Conservation (phyloP, 2,113 vertebrate species). For the Cacatua alba region DNA sequence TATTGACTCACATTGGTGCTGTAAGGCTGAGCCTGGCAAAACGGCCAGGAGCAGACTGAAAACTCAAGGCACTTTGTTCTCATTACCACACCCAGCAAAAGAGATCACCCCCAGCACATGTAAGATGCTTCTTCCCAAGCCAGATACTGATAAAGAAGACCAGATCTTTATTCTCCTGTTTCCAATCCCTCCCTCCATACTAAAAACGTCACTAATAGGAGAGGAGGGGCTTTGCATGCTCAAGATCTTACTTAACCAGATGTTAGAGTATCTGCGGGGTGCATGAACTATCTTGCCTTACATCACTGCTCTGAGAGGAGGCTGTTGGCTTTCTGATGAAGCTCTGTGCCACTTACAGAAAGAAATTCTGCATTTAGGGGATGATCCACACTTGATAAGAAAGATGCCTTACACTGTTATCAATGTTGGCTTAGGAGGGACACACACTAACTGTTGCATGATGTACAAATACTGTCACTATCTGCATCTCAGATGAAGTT, state of each 20-base stretch:
- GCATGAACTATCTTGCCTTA: not conserved
- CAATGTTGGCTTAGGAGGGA: not conserved
- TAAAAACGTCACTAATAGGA: not conserved
- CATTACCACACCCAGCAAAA: not conserved
- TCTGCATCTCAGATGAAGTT: not conserved
- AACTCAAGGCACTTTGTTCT: not conserved
- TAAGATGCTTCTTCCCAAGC: not conserved
- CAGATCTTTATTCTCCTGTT: not conserved
- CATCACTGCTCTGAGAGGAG: not conserved
- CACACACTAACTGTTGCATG: not conserved
- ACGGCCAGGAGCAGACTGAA: not conserved
- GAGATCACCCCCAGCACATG: fast-evolving
- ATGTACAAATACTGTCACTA: not conserved
- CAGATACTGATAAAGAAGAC: not conserved
- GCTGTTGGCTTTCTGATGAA: not conserved
- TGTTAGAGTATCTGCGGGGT: not conserved
- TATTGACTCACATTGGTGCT: fast-evolving
- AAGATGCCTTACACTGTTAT: not conserved
- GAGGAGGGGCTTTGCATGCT: not conserved
- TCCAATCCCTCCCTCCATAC: not conserved
- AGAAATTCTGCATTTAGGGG: not conserved
- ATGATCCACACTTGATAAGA: not conserved
- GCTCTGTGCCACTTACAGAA: not conserved
- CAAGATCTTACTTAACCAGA: slow-evolving; percentile 27
- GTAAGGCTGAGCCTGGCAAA: not conserved